These are phyloP conservation scores for Oreortyx pictus DNA, from an alignment of 2,797 vertebrate genomes.

Conservation along the genomic window DNA sequence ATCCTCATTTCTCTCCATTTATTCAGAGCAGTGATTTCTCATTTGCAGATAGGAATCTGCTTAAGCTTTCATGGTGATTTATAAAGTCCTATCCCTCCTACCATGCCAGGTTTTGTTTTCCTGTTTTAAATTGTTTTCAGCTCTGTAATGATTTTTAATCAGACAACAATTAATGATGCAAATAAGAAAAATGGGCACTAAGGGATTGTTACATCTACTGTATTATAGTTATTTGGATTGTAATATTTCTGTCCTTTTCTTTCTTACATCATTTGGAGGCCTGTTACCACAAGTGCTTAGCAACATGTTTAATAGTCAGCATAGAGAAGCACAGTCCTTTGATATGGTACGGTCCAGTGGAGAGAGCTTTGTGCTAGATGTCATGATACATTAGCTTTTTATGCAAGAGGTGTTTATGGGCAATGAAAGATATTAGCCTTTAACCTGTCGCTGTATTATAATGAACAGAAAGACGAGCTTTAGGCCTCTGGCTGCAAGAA, in stretches of 20 bases:
- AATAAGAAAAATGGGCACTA: slow-evolving; percentile 70
- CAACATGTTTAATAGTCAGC: background rate
- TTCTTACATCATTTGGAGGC: background rate
- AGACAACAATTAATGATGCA: slow-evolving; percentile 79
- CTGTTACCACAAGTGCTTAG: background rate
- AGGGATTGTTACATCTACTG: slow-evolving; percentile 71
- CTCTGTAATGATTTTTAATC: slow-evolving; percentile 79
- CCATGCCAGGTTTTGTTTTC: slow-evolving; percentile 61
- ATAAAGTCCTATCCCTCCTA: slow-evolving; percentile 43
- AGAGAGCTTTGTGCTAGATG: background rate
- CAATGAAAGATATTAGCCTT: background rate
- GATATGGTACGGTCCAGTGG: background rate
- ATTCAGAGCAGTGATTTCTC: background rate
- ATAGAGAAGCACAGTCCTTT: background rate
- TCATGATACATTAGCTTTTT: background rate
- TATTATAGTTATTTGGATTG: slow-evolving; percentile 68
- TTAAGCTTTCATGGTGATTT: slow-evolving; percentile 48
- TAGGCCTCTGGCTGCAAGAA: background rate
- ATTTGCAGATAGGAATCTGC: slow-evolving; percentile 18
- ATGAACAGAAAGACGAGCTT: background rate
- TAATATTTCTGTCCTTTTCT: slow-evolving; percentile 61
- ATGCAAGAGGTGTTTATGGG: background rate
- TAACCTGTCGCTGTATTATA: background rate
- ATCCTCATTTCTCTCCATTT: slow-evolving; percentile 33
- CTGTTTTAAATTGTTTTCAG: slow-evolving; percentile 69